Conservation (phyloP, 2,888 invertebrate species). For the Callyntrura sp. region DNA sequence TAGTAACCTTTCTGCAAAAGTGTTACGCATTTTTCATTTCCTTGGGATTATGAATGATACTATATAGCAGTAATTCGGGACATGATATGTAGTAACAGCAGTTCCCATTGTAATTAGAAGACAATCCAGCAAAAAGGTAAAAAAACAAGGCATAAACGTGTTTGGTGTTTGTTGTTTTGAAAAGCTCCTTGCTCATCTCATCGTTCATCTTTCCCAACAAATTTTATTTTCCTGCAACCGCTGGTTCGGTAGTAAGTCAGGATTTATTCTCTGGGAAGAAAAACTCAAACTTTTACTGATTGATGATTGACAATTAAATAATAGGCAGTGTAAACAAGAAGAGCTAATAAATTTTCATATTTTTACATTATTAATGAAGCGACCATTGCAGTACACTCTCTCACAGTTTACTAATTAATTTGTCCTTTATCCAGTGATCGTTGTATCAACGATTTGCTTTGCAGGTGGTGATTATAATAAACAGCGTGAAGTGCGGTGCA, state of each 20-base stretch:
- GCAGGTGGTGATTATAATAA: constrained; percentile 1
- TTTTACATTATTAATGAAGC: constrained; percentile 59
- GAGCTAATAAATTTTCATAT: constrained; percentile 14
- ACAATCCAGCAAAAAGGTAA: not conserved
- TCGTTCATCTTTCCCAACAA: too few relatives aligned
- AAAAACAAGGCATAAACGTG: too few relatives aligned
- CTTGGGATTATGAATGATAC: too few relatives aligned
- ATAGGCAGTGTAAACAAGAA: constrained; percentile 13
- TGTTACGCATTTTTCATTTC: too few relatives aligned
- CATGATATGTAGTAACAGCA: too few relatives aligned
- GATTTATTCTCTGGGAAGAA: too few relatives aligned
- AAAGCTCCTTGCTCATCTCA: too few relatives aligned
- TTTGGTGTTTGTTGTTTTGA: too few relatives aligned
- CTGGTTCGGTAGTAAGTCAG: too few relatives aligned
- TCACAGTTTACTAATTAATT: constrained; percentile 34
- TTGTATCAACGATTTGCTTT: constrained; percentile 1
- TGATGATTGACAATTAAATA: constrained; percentile 39
- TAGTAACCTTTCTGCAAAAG: too few relatives aligned
- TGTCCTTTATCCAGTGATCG: constrained; percentile 35
- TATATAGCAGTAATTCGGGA: too few relatives aligned
- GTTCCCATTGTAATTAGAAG: not conserved
- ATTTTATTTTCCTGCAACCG: too few relatives aligned
- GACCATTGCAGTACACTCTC: constrained; percentile 11
- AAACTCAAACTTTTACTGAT: constrained; percentile 11
- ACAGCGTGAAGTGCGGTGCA: not conserved